Evolutionary conservation across 2,888 invertebrate genomes (phyloP), one percentile per base, ranked within the genome.

Genomic region (Himalopsyche tibetana): DNA sequence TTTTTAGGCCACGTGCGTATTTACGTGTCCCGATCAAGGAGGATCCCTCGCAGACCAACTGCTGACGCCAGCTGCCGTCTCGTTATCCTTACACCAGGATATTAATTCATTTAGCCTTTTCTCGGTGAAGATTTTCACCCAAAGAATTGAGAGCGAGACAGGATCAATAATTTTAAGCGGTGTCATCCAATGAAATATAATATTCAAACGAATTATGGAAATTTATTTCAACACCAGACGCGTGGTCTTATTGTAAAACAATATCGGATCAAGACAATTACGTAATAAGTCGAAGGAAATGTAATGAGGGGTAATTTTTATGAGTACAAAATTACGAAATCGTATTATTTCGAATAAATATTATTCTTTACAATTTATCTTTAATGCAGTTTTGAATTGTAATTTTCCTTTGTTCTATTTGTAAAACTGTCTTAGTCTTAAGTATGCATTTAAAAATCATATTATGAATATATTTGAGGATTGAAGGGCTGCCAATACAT

Each of bases 11-110:
- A 63, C 63, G 63, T 63, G 63, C 63, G 63, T 63, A 63, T 63
- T 63, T 63, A 83, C 83, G 83, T 83, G 83, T 83, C 79, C 28
- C n/a, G 40, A 28, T 19, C 36, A 40, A 83, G 42, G 17, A 51
- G n/a, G 17, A 51, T 38, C 55, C 40, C 74, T 83, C 84, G 80
- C 51, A 38, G 55, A 80, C 84, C 84, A 84, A 84, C 84, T 84
- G 84, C 42, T 84, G 28, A 55, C n/a, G 40, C 36, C 80, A 79
- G 80, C 40, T 79, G 74, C 51, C 80, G 45, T 55, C 80, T 80
- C 40, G 74, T 56, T 42, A 28, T 55, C 69, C 84, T 51, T 51
- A 28, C 84, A 19, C 45, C 19, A 83, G 40, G 63, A 45, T 63
- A 63, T 63, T 63, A 63, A 63, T 63, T 63, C 63, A 28, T 63